Base-by-base conservation (phyloP, 2,888 invertebrate genomes). In the Conus canariensis region DNA sequence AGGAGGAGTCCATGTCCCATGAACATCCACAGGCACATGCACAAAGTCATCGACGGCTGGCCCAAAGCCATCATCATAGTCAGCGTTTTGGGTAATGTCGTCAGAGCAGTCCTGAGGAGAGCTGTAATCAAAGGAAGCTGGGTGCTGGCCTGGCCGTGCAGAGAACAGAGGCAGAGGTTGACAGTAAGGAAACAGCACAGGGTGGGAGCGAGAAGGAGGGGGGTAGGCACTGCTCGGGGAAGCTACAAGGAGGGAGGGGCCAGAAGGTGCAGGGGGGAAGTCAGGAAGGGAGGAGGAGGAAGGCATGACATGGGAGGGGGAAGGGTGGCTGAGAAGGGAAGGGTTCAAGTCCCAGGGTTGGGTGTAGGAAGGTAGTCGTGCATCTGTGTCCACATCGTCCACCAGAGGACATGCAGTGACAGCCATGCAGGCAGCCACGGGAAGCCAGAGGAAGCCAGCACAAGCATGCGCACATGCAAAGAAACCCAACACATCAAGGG, bases 391-490 rank as follows among this genome's bases (percentile, higher is more conserved):
- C n/a, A 74, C 74, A 59, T 58, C 85, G 59, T 59, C 45, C 45
- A 45, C 45, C 30, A 45, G 45, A 45, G 45, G 45, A 45, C 45
- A 45, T 45, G 45, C 45, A 45, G 45, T 45, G 45, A 45, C 45
- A 45, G 45, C 45, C 45, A 45, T 45, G 45, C 45, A 45, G 45
- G 45, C 45, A 45, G 45, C 45, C 2, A 45, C 4, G 45, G 25
- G 16, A 67, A 87, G 59, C 70, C 87, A 74, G 45, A 64, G 74
- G 67, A 67, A 86, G 86, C 8, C 86, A 86, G 86, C 67, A 45
- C 25, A 88, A 80, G 77, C 88, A 64, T 64, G 67, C 83, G 70
- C 67, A 56, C 88, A 88, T 83, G 82, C 83, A 64, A 83, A 82
- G 30, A 77, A 4, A 64, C 12, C 64, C 64, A 64, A 64, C 64